Base-by-base conservation (phyloP, 2,888 invertebrate genomes). In the Ariolimax columbianus region DNA sequence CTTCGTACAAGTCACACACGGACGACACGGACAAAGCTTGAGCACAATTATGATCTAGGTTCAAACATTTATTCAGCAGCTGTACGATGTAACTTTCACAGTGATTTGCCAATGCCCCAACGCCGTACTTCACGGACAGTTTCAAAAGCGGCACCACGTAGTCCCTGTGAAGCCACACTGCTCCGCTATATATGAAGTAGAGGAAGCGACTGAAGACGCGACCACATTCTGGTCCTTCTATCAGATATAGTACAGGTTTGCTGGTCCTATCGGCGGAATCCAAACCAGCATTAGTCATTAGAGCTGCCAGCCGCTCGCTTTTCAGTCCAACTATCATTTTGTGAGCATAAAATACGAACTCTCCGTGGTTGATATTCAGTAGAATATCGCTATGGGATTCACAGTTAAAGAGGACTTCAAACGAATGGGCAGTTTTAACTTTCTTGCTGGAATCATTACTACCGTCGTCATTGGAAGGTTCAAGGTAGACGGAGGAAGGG, bases 181-280 rank as follows among this genome's bases (percentile, higher is more conserved):
- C 91, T 9, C 93, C 93, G 82, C 93, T 92, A 88, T 93, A 93
- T 68, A 93, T 90, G 83, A 93, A 93, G 83, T 92, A 92, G 43
- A 93, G 89, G 87, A 93, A 93, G 23, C 92, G 89, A 33, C 92
- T 91, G 87, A 93, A 93, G 72, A 92, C 91, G 33, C 87, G 89
- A 63, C 90, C 90, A 88, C 93, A 93, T 82, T 93, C 93, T 0
- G 88, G 85, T 40, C 88, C 86, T 82, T 93, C 93, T 36, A 90
- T 89, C 38, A 92, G 87, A 86, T 88, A 88, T 81, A 92, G 83
- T 36, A 90, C 87, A 1, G 91, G 91, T 36, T 88, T 88, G 73
- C 47, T 82, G 82, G 38, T 75, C 68, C 70, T 78, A 38, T 78
- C 83, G 17, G 85, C 87, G 14, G 83, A 81, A 3, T 86, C 84